Evolutionary conservation across 2,797 vertebrate species (phyloP), one percentile per base, ranked within the genome.

Genomic region (Typhlichthys subterraneus): DNA sequence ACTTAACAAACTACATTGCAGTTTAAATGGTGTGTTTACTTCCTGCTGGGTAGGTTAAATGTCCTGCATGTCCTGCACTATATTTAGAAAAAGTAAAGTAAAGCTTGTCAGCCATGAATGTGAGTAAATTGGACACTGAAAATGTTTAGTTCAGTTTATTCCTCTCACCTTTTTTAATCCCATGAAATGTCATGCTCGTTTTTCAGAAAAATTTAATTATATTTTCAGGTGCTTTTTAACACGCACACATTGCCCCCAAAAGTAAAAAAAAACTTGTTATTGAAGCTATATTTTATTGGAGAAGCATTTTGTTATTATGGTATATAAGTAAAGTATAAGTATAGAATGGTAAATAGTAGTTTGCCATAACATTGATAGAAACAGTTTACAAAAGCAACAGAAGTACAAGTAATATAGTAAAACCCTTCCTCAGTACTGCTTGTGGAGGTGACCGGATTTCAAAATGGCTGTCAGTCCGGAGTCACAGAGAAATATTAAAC

Each of bases 181-280:
- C 1, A 33, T 70, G 45, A 65, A 70, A 67, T 31, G 62, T 63
- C 53, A 75, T 50, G 77, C 76, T 71, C 78, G 48, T 78, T 42
- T 42, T 42, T 63, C 45, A 0, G 1, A 64, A 15, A 47, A 67
- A 33, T 57, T 57, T 65, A 47, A 12, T 51, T n/a, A 61, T 38
- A 77, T 53, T 59, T 60, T 29, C 23, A 12, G 49, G 42, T 61
- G 12, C 61, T 23, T 57, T 61, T 45, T 63, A 63, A 64, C 54
- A 69, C 15, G 62, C 57, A 65, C 54, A 47, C 7, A 23, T 5
- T 19, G 8, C 3, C 38, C 8, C 38, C 8, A 42, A 42, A 42
- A 42, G 38, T 42, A 42, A 1, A 42, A 8, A 8, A 42, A 42
- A 42, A 38, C 7, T 9, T 10, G 5, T 42, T 42, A 42, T 42